phyloP scores from a whole-genome alignment of 2,113 vertebrate species.

The Oenanthe oenanthe region DNA sequence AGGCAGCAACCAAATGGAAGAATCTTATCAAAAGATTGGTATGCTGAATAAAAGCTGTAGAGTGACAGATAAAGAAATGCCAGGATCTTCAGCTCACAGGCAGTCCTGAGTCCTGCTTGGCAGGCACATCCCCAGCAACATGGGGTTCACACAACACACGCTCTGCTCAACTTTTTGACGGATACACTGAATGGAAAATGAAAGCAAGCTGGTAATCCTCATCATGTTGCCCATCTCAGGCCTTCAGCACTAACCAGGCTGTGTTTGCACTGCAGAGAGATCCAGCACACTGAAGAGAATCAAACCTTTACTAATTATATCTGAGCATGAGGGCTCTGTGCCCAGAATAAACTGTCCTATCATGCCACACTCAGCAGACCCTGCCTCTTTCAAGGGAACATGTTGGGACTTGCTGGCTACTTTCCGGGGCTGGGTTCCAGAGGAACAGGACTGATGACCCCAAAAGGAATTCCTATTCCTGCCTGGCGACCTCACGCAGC shows the following conservation, averaged over 20 bases:
- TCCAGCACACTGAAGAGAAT: background rate
- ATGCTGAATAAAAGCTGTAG: background rate
- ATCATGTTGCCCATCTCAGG: background rate
- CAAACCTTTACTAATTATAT: constrained; percentile 57
- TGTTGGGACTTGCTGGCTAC: constrained; percentile 51
- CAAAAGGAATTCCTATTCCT: constrained; percentile 50
- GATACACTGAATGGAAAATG: background rate
- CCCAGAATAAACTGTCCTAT: constrained; percentile 63
- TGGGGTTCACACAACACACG: rapidly evolving
- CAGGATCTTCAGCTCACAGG: background rate
- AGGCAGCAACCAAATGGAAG: background rate
- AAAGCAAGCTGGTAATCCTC: background rate
- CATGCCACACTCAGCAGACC: constrained; percentile 47
- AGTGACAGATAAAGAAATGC: background rate
- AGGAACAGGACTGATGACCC: constrained; percentile 58
- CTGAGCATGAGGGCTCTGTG: constrained; percentile 26
- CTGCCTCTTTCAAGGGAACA: constrained; percentile 45
- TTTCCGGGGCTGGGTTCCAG: constrained; percentile 31
- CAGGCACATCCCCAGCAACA: background rate
- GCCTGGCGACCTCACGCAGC: background rate
- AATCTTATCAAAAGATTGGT: background rate
- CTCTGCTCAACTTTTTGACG: background rate
- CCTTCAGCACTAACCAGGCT: background rate
- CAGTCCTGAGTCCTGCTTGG: background rate
- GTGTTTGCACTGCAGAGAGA: background rate